Evolutionary conservation across 1,140 invertebrate species (phyloP).

Genomic region (Brachionus sp.): DNA sequence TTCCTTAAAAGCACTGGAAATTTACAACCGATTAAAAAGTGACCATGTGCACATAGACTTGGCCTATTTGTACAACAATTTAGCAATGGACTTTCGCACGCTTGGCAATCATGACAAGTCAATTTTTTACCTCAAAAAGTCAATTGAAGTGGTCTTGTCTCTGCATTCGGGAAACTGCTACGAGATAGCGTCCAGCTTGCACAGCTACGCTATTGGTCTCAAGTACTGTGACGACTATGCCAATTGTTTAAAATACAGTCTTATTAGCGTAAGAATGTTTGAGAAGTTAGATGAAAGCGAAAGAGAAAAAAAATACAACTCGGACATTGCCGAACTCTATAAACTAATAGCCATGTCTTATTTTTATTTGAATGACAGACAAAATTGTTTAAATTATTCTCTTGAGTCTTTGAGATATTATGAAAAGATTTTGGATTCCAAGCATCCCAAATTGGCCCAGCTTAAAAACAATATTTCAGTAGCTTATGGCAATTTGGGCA

Average conservation of each 20-base stretch:
- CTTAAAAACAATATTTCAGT: constrained; percentile 1
- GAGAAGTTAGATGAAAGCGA: not conserved
- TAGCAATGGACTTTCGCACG: not conserved
- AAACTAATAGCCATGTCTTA: not conserved
- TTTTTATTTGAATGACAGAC: constrained; percentile 1
- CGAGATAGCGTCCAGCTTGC: not conserved
- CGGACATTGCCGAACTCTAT: not conserved
- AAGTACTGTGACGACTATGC: not conserved
- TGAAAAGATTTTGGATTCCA: not conserved
- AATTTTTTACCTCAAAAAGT: not conserved
- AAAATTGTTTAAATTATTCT: not conserved
- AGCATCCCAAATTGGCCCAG: not conserved
- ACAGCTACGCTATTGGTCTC: not conserved
- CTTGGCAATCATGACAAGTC: not conserved
- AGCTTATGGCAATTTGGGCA: not conserved
- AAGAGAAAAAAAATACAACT: not conserved
- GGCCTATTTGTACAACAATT: constrained; percentile 1
- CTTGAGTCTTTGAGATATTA: not conserved
- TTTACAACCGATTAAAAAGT: not conserved
- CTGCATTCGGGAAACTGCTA: not conserved
- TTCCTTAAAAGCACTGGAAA: not conserved
- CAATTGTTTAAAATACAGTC: constrained; percentile 5
- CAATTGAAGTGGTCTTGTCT: not conserved
- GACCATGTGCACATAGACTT: not conserved
- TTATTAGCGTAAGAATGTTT: not conserved